phyloP scores from a whole-genome alignment of 2,888 invertebrate species.

The Tipula lateralis region DNA sequence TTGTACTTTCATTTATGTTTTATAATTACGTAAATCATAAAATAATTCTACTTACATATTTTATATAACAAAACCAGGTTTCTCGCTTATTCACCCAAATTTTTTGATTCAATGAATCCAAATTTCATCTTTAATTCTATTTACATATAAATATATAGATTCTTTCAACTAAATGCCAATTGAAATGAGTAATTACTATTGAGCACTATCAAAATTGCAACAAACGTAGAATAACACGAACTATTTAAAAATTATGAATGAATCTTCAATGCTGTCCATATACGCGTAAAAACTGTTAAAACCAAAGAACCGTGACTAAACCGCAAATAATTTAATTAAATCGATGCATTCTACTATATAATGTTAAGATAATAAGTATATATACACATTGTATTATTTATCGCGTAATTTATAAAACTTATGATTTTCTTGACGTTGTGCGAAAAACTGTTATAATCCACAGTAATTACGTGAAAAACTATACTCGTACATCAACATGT shows the following conservation, averaged over 20 bases:
- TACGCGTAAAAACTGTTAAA: neutral
- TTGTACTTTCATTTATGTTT: no score
- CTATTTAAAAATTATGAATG: neutral
- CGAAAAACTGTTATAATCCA: neutral
- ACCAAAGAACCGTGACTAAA: neutral
- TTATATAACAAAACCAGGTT: constrained; percentile 3
- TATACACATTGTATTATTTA: no score
- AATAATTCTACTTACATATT: no score
- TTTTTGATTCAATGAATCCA: neutral
- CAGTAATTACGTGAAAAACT: no score
- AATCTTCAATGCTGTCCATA: neutral
- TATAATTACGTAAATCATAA: no score
- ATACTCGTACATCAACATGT: no score
- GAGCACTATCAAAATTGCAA: neutral
- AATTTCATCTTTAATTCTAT: no score
- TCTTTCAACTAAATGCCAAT: neutral
- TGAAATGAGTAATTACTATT: neutral
- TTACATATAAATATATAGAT: neutral
- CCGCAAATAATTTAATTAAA: neutral
- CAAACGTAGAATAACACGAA: neutral
- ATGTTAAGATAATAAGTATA: no score
- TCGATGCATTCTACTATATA: neutral
- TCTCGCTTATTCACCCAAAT: neutral
- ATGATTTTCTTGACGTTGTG: neutral
- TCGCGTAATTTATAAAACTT: no score